These are phyloP conservation scores for Anabas testudineus DNA, from an alignment of 2,797 vertebrate species.

Conservation along the genomic window DNA sequence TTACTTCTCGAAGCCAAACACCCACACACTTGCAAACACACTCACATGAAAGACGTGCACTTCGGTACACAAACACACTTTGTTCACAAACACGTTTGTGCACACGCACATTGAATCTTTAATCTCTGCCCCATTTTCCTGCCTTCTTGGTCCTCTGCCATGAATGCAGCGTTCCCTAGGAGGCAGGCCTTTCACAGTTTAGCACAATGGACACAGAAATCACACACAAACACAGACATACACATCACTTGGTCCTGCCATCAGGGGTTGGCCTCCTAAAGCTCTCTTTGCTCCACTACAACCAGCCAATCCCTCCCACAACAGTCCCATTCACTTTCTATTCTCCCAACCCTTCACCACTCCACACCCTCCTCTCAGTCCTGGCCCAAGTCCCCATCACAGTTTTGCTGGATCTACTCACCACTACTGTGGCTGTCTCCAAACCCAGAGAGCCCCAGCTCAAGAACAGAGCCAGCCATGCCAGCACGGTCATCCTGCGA, in stretches of 20 bases:
- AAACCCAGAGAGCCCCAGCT: slow-evolving; percentile 94
- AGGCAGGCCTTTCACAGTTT: slow-evolving; percentile 71
- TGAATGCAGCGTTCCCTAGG: slow-evolving; percentile 74
- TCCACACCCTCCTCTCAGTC: background rate
- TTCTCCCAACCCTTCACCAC: slow-evolving; percentile 4
- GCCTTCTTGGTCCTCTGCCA: slow-evolving; percentile 77
- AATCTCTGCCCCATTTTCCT: slow-evolving; percentile 83
- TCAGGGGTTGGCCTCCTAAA: slow-evolving; percentile 42
- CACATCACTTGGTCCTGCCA: slow-evolving; percentile 44
- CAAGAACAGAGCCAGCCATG: slow-evolving; percentile 91
- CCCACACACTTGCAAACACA: slow-evolving; percentile 66
- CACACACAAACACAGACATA: slow-evolving; percentile 40
- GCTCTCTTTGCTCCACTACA: slow-evolving; percentile 42
- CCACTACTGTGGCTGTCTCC: slow-evolving; percentile 92
- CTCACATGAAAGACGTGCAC: slow-evolving; percentile 47
- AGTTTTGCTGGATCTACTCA: slow-evolving; percentile 70
- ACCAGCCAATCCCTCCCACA: slow-evolving; percentile 35
- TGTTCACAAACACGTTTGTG: slow-evolving; percentile 60
- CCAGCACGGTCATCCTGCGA: slow-evolving; percentile 91
- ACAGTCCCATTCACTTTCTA: slow-evolving; percentile 46
- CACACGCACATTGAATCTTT: slow-evolving; percentile 78
- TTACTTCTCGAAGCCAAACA: slow-evolving; percentile 60
- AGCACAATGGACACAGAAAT: slow-evolving; percentile 71
- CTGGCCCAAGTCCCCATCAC: slow-evolving; percentile 10
- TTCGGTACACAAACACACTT: slow-evolving; percentile 68